Evolutionary conservation across 1,140 invertebrate genomes (phyloP), one percentile per base, ranked within the genome.

Genomic region (Sarcophaga peregrina): DNA sequence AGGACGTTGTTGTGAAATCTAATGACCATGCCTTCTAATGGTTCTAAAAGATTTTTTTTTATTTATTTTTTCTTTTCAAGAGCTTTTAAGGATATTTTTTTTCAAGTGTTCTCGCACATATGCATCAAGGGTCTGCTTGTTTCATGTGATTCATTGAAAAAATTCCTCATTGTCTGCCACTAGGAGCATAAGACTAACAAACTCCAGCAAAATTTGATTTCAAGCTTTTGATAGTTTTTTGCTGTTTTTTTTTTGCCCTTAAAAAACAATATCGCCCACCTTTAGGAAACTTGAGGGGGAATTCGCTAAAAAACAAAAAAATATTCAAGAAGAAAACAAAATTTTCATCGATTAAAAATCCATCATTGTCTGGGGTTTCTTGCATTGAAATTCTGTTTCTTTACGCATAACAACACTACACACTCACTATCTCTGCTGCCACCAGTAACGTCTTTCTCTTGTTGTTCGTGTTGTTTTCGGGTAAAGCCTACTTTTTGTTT

Each of bases 401-500:
- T 58, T 58, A 58, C 54, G 54, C 54, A 58, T 58, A 58, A 37
- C 25, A 58, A 58, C 11, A 58, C 54, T n/a, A n/a, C 54, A 58
- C n/a, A n/a, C n/a, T n/a, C n/a, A n/a, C n/a, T n/a, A n/a, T n/a
- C 25, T 37, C 25, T 4, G 25, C 25, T 37, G 25, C 25, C 25
- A 37, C 13, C 54, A n/a, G 3, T n/a, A 37, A 37, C 25, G 25
- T 37, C 1, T 37, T 37, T 37, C 25, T 37, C 25, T 37, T 37
- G 25, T 37, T 37, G 25, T 37, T 37, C 1, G 1, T 37, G 25
- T 37, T 13, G n/a, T 58, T n/a, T 58, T 58, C 54, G 54, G 54
- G 54, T 58, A 58, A 58, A 58, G 54, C 54, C 54, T 58, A 58
- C 54, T 58, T 58, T 58, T 58, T n/a, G n/a, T 58, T 58, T 13